Evolutionary conservation across 1,140 invertebrate species (phyloP).

Genomic region (Brachionus plicatilis): DNA sequence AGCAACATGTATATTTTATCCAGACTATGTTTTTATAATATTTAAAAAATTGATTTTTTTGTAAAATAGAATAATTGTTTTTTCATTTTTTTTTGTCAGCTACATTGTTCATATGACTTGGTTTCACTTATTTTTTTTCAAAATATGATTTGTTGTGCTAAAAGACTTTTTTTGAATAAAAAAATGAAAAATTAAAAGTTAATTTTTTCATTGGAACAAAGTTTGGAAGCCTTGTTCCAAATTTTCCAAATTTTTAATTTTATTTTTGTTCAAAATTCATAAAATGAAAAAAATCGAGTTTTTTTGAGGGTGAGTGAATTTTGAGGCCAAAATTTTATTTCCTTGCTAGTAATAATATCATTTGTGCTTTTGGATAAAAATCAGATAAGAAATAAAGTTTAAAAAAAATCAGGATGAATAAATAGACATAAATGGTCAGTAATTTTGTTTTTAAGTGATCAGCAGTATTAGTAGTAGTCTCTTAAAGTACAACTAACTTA

Average conservation of each 20-base stretch:
- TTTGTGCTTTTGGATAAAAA: too few relatives aligned
- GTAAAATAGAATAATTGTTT: neutral
- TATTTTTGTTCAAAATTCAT: neutral
- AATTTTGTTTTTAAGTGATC: too few relatives aligned
- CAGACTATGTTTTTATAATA: neutral
- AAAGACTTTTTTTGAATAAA: neutral
- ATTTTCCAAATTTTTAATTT: too few relatives aligned
- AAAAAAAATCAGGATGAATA: too few relatives aligned
- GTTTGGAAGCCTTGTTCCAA: neutral
- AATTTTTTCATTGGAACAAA: neutral
- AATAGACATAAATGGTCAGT: too few relatives aligned
- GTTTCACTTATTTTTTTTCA: neutral
- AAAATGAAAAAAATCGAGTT: neutral
- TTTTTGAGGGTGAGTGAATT: neutral
- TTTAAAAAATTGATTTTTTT: neutral
- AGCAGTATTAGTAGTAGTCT: too few relatives aligned
- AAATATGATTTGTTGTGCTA: neutral
- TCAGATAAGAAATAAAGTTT: too few relatives aligned
- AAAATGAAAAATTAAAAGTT: neutral
- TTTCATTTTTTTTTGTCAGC: neutral
- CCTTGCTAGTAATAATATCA: too few relatives aligned
- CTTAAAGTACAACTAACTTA: too few relatives aligned
- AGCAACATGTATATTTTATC: neutral
- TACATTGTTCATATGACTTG: neutral
- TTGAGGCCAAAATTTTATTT: too few relatives aligned